phyloP scores from a whole-genome alignment of 1,140 invertebrate genomes.

The Drosophila yakuba region DNA sequence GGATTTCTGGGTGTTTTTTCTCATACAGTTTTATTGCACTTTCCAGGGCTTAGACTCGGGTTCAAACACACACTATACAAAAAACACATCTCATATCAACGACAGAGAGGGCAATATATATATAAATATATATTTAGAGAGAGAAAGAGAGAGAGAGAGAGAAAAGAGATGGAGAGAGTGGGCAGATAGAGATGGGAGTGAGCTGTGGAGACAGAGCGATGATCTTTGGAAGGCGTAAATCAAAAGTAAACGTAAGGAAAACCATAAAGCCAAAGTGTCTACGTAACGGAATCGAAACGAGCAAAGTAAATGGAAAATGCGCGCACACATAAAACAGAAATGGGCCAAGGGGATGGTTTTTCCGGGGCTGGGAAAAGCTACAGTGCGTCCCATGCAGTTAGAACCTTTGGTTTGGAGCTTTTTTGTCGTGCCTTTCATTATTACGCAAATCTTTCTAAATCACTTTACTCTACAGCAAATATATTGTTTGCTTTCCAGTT shows the following conservation, averaged over 20 bases:
- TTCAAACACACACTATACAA: conserved; percentile 28
- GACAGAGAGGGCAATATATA: conserved; percentile 2
- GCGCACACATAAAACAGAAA: conserved; percentile 47
- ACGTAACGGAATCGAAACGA: conserved; percentile 41
- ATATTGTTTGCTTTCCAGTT: background rate
- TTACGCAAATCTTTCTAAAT: no score
- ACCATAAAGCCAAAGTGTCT: conserved; percentile 48
- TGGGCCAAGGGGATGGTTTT: conserved; percentile 4
- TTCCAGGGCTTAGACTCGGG: conserved; percentile 42
- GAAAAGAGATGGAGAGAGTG: conserved; percentile 6
- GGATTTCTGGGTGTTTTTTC: conserved; percentile 29
- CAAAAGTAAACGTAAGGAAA: conserved; percentile 35
- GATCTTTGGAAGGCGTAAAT: conserved; percentile 40
- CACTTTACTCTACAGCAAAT: no score
- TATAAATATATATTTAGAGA: no score
- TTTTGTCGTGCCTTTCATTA: no score
- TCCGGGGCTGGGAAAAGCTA: background rate
- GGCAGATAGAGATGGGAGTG: conserved; percentile 5
- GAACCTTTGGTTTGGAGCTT: background rate
- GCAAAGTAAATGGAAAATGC: conserved; percentile 48
- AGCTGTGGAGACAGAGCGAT: conserved; percentile 27
- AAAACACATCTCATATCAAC: conserved; percentile 16
- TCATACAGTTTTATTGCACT: conserved; percentile 28
- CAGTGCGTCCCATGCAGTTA: conserved; percentile 9
- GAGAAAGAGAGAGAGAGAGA: conserved; percentile 6